These are phyloP conservation scores for Strix uralensis DNA, from an alignment of 2,113 vertebrate genomes.

Conservation along the genomic window DNA sequence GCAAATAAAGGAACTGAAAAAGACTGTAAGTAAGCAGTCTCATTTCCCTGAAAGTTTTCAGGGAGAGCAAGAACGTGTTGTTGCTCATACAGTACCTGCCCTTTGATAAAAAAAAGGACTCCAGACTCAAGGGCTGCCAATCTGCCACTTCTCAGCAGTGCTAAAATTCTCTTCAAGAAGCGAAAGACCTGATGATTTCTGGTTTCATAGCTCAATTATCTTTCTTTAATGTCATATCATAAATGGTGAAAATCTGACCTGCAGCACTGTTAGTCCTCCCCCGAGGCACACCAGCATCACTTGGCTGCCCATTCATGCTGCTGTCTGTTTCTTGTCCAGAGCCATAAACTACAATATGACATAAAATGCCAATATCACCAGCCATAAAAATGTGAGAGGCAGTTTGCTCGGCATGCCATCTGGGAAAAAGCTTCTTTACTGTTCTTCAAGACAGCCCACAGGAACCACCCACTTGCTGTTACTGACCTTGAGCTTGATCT, in stretches of 20 bases:
- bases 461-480: not conserved
- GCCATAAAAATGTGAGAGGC: not conserved
- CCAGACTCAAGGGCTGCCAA: not conserved
- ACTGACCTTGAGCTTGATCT: conserved; percentile 32
- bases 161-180: not conserved
- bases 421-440: conserved; percentile 5
- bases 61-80: not conserved
- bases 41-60: not conserved
- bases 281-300: not conserved
- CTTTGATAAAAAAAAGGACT: not conserved
- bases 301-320: not conserved
- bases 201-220: not conserved
- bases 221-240: not conserved
- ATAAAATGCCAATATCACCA: not conserved
- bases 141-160: not conserved
- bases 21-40: not conserved
- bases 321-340: not conserved
- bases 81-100: not conserved
- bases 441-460: not conserved
- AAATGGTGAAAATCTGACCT: not conserved
- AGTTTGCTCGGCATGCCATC: not conserved
- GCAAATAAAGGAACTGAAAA: not conserved
- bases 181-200: not conserved
- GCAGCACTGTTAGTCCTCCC: not conserved
- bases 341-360: not conserved